A percentile compares a stretch with the other conserved stretches of the same genome.
Conservation (phyloP, 2,888 invertebrate species). For the Parapristionchus giblindavisi region DNA sequence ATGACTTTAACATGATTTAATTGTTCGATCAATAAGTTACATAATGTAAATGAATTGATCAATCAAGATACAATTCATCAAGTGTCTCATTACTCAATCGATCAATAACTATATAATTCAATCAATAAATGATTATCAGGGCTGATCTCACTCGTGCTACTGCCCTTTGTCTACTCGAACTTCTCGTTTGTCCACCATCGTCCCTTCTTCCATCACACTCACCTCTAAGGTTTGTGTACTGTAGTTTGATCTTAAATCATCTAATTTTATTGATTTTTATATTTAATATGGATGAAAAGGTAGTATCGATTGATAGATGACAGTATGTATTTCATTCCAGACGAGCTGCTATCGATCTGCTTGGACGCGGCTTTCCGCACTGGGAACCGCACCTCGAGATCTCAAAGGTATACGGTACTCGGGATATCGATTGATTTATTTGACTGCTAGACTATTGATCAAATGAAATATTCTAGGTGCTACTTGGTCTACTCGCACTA, state of each 20-base stretch:
- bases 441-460: background rate
- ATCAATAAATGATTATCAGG: conserved; percentile 26
- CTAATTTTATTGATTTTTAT: no score
- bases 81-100: conserved; percentile 80
- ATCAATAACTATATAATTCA: background rate
- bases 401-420: conserved; percentile 80
- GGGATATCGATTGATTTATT: background rate
- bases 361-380: conserved; percentile 86
- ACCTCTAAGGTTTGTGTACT: conserved; percentile 77
- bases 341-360: conserved; percentile 93
- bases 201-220: conserved; percentile 87
- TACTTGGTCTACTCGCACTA: conserved; percentile 24
- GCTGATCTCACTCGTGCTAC: conserved; percentile 65
- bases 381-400: conserved; percentile 98
- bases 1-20: no score
- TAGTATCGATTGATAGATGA: no score
- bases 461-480: background rate
- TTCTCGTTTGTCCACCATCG: conserved; percentile 86
- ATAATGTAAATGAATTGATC: conserved; percentile 71
- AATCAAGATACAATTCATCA: conserved; percentile 86
- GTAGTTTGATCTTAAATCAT: no score
- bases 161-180: conserved; percentile 86
- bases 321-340: conserved; percentile 71
- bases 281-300: no score
- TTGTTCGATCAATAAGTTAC: no score